Evolutionary conservation across 2,113 vertebrate species (phyloP).

Genomic region (Felis catus): F.catus_Fca126_mat1.0 CM031419.1:76234001-76234500

Average conservation of each 20-base stretch:
- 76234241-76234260: neutral
- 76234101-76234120: slow-evolving; percentile 80
- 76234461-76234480: neutral
- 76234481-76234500: neutral
- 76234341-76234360: neutral
- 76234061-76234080: neutral
- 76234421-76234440: neutral
- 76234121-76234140: slow-evolving; percentile 82
- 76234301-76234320: neutral
- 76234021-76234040: neutral
- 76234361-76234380: neutral
- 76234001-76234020: neutral
- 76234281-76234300: neutral
- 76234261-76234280: neutral
- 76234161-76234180: neutral
- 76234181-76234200: accelerated
- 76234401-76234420: neutral
- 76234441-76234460: neutral
- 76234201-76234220: slow-evolving; percentile 49
- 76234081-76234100: slow-evolving; percentile 21
- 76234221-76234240: neutral
- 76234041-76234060: neutral
- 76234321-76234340: neutral
- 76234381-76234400: neutral
- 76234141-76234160: neutral